Percentiles rank a stretch among this genome's conserved stretches.
Conservation (phyloP, 2,113 vertebrate genomes). For the Leptocoma aspasia region DNA sequence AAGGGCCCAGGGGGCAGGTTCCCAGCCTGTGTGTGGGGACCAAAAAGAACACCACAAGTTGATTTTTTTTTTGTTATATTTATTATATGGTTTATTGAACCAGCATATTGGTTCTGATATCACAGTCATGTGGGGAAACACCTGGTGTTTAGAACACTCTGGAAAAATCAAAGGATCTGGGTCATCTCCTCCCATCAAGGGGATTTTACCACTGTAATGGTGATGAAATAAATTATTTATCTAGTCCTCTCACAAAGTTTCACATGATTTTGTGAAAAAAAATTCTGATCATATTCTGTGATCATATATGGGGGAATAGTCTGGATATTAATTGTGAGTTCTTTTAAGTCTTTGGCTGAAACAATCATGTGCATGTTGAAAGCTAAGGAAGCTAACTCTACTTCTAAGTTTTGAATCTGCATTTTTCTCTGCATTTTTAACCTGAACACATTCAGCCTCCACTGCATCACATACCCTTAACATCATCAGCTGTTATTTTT, state of each 20-base stretch:
- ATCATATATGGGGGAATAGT: background rate
- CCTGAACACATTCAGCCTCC: background rate
- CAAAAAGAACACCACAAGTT: too few species aligned
- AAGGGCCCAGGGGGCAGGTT: too few species aligned
- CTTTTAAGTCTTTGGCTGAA: background rate
- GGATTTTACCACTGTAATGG: background rate
- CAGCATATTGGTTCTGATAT: background rate
- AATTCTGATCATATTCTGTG: background rate
- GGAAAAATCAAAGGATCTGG: background rate
- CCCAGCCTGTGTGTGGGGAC: too few species aligned
- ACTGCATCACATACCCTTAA: accelerated
- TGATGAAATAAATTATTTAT: background rate
- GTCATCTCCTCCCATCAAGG: background rate
- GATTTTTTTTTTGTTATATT: background rate
- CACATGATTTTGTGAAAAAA: background rate
- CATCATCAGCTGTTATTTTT: background rate
- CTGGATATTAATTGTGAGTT: accelerated
- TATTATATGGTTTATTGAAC: background rate
- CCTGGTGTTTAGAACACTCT: background rate
- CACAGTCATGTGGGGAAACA: background rate
- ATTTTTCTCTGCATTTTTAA: background rate
- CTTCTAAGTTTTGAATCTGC: background rate
- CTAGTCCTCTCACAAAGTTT: background rate
- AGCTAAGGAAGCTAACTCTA: background rate
- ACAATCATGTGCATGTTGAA: background rate